Base-by-base conservation (phyloP, 2,113 vertebrate genomes). In the Crotalus helleri region DNA sequence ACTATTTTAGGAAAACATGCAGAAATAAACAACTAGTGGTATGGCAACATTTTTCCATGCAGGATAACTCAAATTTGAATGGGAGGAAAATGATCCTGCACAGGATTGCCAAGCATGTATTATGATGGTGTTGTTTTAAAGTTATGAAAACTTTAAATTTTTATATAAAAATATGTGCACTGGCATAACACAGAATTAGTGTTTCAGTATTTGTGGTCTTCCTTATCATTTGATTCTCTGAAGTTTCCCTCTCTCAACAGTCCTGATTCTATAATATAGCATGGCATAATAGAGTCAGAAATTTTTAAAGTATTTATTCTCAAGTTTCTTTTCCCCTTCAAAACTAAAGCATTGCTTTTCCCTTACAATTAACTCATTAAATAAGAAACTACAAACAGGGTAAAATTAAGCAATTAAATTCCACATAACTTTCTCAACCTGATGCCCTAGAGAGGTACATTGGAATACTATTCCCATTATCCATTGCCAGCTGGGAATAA, bases 11-110 rank as follows among this genome's bases (percentile, higher is more conserved):
- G 85, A 57, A 58, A 26, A 93, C 33, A 90, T 89, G 94, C 90
- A 92, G 92, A 95, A 94, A 94, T 87, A 96, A 94, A 92, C 92
- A 91, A 90, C 81, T 59, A 3, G 0, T 64, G 57, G 23, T 64
- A 2, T 55, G n/a, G 53, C 51, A 86, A 55, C 93, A 93, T 49
- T 95, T 95, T 95, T 89, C 93, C 29, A 1, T 21, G 90, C 53
- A 85, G 26, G 3, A 39, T 91, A 39, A 46, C 0, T 39, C 53
- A 53, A 21, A 0, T 92, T 87, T 93, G 69, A 57, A 29, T 89
- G n/a, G 53, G 53, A 44, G 90, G 92, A 92, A 92, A 58, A 58
- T 91, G 90, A 29, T 89, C 0, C 49, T 93, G 74, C 46, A 33
- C 8, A 53, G 53, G 94, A 81, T 85, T 92, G 92, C 46, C 59